phyloP scores from a whole-genome alignment of 1,140 invertebrate genomes.

The Drosophila yakuba region DNA sequence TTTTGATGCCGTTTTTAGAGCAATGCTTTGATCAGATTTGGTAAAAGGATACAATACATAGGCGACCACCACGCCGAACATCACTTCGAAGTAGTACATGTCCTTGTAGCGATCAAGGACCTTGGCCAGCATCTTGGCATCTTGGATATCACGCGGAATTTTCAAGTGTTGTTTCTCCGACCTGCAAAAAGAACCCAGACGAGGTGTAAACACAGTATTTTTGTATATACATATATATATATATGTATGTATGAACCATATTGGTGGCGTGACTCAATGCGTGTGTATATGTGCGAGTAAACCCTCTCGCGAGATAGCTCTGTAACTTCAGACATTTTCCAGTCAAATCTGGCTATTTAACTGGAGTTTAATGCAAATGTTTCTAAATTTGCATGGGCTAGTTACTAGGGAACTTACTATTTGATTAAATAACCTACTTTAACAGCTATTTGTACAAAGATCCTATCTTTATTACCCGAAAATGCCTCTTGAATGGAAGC shows the following conservation, averaged over 20 bases:
- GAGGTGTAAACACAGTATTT: slow-evolving; percentile 31
- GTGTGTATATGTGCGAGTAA: slow-evolving; percentile 11
- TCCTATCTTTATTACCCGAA: slow-evolving; percentile 2
- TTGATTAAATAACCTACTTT: too few relatives aligned
- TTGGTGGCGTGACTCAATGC: slow-evolving; percentile 63
- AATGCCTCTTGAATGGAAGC: slow-evolving; percentile 4
- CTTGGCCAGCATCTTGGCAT: slow-evolving; percentile 97
- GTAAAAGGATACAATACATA: slow-evolving; percentile 99
- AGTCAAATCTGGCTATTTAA: slow-evolving; percentile 2
- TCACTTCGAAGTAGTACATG: slow-evolving; percentile 96
- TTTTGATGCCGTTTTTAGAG: background rate
- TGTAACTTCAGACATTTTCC: slow-evolving; percentile 6
- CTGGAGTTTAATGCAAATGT: background rate
- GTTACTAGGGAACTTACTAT: too few relatives aligned
- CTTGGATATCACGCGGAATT: slow-evolving; percentile 96
- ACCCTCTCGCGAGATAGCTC: slow-evolving; percentile 21
- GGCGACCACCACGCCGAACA: slow-evolving; percentile 94
- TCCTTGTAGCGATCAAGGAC: slow-evolving; percentile 97
- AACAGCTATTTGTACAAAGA: background rate
- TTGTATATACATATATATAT: background rate
- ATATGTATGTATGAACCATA: background rate
- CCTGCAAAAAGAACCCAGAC: slow-evolving; percentile 86
- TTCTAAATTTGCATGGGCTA: background rate
- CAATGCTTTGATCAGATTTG: slow-evolving; percentile 2
- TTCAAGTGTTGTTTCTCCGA: slow-evolving; percentile 95